Evolutionary conservation across 2,888 invertebrate species (phyloP).

Genomic region (Seira musarum): DNA sequence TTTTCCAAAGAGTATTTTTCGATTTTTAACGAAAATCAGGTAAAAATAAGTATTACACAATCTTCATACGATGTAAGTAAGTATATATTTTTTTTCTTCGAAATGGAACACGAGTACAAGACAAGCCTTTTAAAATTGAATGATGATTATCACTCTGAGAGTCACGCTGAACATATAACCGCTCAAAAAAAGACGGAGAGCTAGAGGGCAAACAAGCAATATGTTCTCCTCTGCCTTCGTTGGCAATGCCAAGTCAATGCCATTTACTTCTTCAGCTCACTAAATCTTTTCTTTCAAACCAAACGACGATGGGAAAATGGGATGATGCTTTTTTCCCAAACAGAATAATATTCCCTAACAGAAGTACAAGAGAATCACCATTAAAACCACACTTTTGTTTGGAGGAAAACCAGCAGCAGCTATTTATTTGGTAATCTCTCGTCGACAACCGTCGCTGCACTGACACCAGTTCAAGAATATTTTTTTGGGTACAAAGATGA

Average conservation of each 20-base stretch:
- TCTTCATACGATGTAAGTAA: neutral
- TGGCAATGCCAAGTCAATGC: constrained; percentile 47
- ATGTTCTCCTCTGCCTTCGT: constrained; percentile 25
- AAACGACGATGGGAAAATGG: constrained; percentile 24
- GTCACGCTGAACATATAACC: neutral
- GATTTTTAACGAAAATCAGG: constrained; percentile 9
- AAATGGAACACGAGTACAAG: too few species aligned
- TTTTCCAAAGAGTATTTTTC: too few species aligned
- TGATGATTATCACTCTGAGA: neutral
- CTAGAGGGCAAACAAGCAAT: constrained; percentile 36
- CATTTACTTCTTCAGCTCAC: constrained; percentile 33
- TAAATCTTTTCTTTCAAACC: constrained; percentile 31
- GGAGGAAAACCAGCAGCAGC: constrained; percentile 16
- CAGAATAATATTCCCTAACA: neutral
- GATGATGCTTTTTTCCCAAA: neutral
- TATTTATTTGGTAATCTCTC: too few species aligned
- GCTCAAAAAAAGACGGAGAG: constrained; percentile 8
- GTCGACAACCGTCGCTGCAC: constrained; percentile 28
- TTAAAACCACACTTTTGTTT: constrained; percentile 14
- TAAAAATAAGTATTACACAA: constrained; percentile 30
- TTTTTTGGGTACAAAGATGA: too few species aligned
- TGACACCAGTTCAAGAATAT: constrained; percentile 27
- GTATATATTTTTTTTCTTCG: too few species aligned
- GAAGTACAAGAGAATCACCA: neutral
- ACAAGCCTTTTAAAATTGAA: too few species aligned